These are phyloP conservation scores for Muscicapa adusta DNA, from an alignment of 2,113 vertebrate genomes.

Conservation along the genomic window DNA sequence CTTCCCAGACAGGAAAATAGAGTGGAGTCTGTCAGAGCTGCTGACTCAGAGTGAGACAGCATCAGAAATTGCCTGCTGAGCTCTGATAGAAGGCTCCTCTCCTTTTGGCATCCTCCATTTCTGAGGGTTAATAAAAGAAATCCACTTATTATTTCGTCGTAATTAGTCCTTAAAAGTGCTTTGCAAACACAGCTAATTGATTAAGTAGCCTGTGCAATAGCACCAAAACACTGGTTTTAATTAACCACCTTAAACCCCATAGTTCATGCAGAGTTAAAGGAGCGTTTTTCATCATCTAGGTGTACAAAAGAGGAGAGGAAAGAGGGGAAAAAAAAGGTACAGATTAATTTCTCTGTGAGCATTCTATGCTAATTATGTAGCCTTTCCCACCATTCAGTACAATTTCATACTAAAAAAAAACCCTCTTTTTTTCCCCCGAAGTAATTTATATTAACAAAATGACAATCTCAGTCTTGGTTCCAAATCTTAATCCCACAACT, in stretches of 20 bases:
- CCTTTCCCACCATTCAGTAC: not conserved
- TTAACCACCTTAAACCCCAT: conserved; percentile 26
- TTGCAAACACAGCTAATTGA: conserved; percentile 63
- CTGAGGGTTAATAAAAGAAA: conserved; percentile 34
- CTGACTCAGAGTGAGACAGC: not conserved
- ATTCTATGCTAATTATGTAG: not conserved
- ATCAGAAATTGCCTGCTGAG: conserved; percentile 23
- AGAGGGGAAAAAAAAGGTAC: not conserved
- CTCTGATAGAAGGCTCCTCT: not conserved
- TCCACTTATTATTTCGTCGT: not conserved
- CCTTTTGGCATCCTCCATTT: not conserved
- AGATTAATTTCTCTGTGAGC: not conserved
- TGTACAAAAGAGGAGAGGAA: not conserved
- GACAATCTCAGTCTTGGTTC: not conserved
- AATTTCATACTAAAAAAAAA: not conserved
- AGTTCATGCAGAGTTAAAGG: conserved; percentile 29
- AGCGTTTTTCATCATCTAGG: conserved; percentile 13
- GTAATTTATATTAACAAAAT: not conserved
- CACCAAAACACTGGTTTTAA: conserved; percentile 64
- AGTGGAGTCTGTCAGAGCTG: not conserved
- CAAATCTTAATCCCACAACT: not conserved
- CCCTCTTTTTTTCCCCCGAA: rapidly evolving
- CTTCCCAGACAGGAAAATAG: not conserved
- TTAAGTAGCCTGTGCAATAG: conserved; percentile 33
- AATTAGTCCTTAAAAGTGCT: conserved; percentile 39